Base-by-base conservation (phyloP, 2,888 invertebrate species). In the Hirtodrosophila histrioides region DNA sequence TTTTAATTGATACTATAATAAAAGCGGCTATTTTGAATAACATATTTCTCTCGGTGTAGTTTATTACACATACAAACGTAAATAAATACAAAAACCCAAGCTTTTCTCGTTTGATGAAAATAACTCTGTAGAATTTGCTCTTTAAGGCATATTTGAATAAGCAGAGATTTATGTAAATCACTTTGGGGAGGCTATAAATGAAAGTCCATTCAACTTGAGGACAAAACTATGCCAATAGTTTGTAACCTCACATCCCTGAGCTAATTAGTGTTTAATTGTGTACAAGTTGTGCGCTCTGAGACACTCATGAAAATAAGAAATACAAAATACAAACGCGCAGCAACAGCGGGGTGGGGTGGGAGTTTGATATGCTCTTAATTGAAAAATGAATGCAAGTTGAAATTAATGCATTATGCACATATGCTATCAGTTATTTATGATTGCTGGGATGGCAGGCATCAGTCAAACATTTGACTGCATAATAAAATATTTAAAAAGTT, bases 191-290 rank as follows among this genome's bases (percentile, higher is more conserved):
- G 27, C 1, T 31, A 31, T 31, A 31, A 31, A 31, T 5, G 6
- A 31, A 31, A 27, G 27, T 27, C 6, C 7, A 31, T 8, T 9
- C 7, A 31, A 31, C 3, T 9, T 31, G 36, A 5, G 7, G 17
- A 27, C 10, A 3, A 6, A 62, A 43, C 17, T 72, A 40, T 64
- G 69, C 60, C 61, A 79, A 65, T 51, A 60, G 69, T 58, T 62
- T 33, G 8, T 46, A 69, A 45, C 56, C 45, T 33, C 17, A 31
- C 0, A 10, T 17, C 6, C 24, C 40, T n/a, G 9, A 29, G n/a
- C 63, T 76, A 79, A 78, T 76, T 79, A 56, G 41, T 44, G 46
- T 75, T 79, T 80, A 79, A 83, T 80, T 75, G 63, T 44, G 48
- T 43, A 48, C 68, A 72, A 45, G 60, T 37, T 48, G 33, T 37